phyloP scores from a whole-genome alignment of 2,797 vertebrate genomes.

The Anabacerthia variegaticeps region DNA sequence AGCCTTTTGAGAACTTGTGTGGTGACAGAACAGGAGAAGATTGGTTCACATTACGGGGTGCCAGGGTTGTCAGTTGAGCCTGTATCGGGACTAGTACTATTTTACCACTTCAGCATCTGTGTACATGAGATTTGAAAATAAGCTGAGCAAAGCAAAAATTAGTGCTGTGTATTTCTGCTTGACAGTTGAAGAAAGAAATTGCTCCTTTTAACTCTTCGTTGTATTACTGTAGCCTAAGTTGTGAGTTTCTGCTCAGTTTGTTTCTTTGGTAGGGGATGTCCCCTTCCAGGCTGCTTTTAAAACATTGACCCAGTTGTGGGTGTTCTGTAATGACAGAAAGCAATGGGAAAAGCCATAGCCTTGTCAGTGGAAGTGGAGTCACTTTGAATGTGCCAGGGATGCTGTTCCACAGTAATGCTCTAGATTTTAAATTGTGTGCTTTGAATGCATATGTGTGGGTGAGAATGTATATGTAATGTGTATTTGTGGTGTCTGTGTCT shows the following conservation, averaged over 20 bases:
- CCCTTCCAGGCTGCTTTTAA: neutral
- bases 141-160: neutral
- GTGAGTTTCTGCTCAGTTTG: neutral
- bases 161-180: neutral
- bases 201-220: neutral
- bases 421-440: neutral
- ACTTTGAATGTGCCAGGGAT: neutral
- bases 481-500: conserved; percentile 35
- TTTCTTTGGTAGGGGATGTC: neutral
- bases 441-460: conserved; percentile 13
- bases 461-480: neutral
- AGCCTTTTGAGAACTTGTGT: neutral
- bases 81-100: rapidly evolving
- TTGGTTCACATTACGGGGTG: rapidly evolving
- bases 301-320: neutral
- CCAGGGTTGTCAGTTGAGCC: neutral
- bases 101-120: neutral
- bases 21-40: neutral
- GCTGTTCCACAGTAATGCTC: neutral
- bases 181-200: neutral
- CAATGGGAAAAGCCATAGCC: neutral
- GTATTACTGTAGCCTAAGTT: neutral
- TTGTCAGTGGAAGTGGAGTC: neutral
- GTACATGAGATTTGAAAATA: neutral
- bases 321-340: neutral